Conservation (phyloP, 2,797 vertebrate species). For the Sebastes minor region DNA sequence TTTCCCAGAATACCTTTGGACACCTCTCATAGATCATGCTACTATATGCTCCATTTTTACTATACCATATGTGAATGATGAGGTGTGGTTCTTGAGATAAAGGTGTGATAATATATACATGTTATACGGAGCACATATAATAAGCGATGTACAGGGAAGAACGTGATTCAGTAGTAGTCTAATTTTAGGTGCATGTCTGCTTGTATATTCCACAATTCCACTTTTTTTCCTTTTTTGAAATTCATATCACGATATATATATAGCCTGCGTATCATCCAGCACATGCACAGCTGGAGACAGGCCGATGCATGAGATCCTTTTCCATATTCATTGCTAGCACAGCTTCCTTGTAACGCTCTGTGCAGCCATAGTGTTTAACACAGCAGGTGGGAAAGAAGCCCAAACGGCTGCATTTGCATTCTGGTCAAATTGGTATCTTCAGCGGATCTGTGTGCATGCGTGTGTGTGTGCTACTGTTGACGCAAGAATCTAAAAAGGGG, state of each 20-base stretch:
- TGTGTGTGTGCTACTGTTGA: background rate
- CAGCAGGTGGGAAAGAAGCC: slow-evolving; percentile 17
- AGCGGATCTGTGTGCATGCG: background rate
- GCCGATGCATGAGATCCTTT: background rate
- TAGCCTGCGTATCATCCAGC: background rate
- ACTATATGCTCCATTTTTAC: background rate
- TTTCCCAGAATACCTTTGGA: background rate
- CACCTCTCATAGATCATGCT: background rate
- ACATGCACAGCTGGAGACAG: background rate
- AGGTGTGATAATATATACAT: background rate
- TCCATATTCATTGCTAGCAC: background rate
- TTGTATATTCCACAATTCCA: background rate
- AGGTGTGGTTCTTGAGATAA: background rate
- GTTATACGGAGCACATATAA: background rate
- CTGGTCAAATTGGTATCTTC: background rate
- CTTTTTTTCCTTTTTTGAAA: background rate
- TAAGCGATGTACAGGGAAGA: background rate
- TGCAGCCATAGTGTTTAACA: background rate
- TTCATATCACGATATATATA: background rate
- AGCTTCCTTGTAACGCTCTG: background rate
- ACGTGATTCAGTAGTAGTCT: background rate
- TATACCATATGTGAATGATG: background rate
- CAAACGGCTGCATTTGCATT: background rate
- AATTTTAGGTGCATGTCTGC: background rate
- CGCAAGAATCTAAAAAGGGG: background rate